Conservation (phyloP, 2,888 invertebrate genomes). For the Yponomeuta cagnagella region DNA sequence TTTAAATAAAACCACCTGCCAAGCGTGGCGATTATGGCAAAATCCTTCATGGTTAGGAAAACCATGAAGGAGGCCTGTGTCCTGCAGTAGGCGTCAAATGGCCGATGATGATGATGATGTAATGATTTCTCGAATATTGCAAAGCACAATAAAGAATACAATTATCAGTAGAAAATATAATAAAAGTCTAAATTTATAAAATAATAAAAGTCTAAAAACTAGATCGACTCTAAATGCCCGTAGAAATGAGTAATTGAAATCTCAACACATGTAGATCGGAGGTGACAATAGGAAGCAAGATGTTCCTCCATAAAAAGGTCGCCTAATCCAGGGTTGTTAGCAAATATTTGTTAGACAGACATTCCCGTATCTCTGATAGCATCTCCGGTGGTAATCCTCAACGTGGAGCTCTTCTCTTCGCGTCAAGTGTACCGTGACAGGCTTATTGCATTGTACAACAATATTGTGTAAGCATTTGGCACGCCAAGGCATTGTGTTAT, state of each 20-base stretch:
- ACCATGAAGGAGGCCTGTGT: too few relatives aligned
- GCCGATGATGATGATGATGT: too few relatives aligned
- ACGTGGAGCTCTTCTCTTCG: constrained; percentile 52
- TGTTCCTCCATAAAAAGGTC: neutral
- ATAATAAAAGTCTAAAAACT: too few relatives aligned
- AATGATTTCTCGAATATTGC: too few relatives aligned
- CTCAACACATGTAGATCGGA: neutral
- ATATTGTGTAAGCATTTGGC: constrained; percentile 1
- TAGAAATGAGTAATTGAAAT: neutral
- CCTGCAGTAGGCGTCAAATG: too few relatives aligned
- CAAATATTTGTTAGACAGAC: constrained; percentile 25
- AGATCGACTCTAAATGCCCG: neutral
- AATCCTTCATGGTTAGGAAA: too few relatives aligned
- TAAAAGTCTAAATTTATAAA: too few relatives aligned
- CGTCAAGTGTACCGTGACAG: constrained; percentile 71
- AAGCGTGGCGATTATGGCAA: too few relatives aligned
- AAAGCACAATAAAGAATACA: too few relatives aligned
- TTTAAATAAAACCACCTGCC: too few relatives aligned
- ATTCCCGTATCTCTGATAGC: constrained; percentile 22
- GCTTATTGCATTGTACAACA: constrained; percentile 68
- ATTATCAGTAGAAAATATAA: too few relatives aligned
- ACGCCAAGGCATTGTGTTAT: neutral
- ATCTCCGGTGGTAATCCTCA: constrained; percentile 54
- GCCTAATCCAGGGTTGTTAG: constrained; percentile 16
- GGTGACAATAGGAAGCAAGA: neutral